phyloP scores from a whole-genome alignment of 1,140 invertebrate genomes.

The Drosophila tristis region DNA sequence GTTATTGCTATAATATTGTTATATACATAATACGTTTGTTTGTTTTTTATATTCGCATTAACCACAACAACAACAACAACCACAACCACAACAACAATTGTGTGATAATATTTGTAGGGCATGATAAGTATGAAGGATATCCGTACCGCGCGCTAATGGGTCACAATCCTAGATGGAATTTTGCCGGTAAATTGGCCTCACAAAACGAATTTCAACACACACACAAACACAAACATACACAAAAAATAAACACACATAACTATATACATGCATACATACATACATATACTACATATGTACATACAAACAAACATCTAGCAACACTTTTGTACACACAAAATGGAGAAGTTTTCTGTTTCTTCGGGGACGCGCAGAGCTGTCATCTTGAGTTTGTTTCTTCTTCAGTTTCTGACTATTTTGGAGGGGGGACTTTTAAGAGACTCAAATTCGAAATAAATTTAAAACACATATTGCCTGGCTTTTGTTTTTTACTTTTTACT shows the following conservation, averaged over 20 bases:
- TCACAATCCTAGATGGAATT: constrained; percentile 84
- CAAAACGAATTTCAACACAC: constrained; percentile 24
- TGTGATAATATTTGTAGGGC: constrained; percentile 76
- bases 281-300: neutral
- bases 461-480: constrained; percentile 15
- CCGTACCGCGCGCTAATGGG: constrained; percentile 82
- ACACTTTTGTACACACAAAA: constrained; percentile 15
- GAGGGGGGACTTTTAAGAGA: constrained; percentile 4
- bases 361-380: neutral
- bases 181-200: constrained; percentile 84
- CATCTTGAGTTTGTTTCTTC: neutral
- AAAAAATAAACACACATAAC: constrained; percentile 22
- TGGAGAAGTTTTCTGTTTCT: constrained; percentile 1
- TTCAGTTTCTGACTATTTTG: constrained; percentile 4
- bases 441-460: constrained; percentile 10
- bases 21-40: constrained; percentile 44
- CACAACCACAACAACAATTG: constrained; percentile 53
- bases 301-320: constrained; percentile 27
- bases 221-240: constrained; percentile 26
- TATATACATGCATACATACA: constrained; percentile 34
- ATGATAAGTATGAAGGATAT: constrained; percentile 84
- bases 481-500: constrained; percentile 23
- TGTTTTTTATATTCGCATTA: constrained; percentile 47
- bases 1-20: no score
- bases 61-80: constrained; percentile 44